These are phyloP conservation scores for Heliconius ethilla DNA, from an alignment of 2,888 invertebrate genomes.

Conservation along the genomic window DNA sequence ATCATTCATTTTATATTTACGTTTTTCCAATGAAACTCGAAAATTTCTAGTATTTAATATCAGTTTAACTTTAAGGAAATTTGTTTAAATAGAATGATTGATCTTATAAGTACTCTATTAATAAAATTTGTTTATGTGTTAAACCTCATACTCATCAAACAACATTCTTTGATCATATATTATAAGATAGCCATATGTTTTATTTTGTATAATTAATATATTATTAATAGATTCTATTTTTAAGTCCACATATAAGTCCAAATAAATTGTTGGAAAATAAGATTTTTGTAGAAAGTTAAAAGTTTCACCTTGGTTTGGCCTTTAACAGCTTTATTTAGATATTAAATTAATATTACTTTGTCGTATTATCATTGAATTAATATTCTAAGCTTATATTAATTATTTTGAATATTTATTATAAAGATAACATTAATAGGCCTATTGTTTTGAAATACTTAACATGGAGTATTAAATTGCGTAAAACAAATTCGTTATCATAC, in stretches of 20 bases:
- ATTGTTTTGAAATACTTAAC: background rate
- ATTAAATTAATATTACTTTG: too few species aligned
- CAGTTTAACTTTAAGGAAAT: slow-evolving; percentile 2
- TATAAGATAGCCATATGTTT: too few species aligned
- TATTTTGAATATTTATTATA: too few species aligned
- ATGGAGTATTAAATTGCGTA: background rate
- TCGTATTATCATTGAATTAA: too few species aligned
- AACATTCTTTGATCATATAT: background rate
- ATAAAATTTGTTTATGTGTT: background rate
- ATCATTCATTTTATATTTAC: background rate
- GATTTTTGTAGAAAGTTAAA: too few species aligned
- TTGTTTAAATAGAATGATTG: background rate
- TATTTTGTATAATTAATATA: too few species aligned
- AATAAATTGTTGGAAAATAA: too few species aligned
- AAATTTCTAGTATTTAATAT: slow-evolving; percentile 2
- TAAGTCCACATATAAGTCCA: too few species aligned
- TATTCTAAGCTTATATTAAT: too few species aligned
- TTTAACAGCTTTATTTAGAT: too few species aligned
- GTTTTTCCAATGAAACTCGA: background rate
- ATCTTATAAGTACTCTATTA: background rate
- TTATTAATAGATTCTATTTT: too few species aligned
- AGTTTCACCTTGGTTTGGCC: too few species aligned
- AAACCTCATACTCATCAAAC: slow-evolving; percentile 3
- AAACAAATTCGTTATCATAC: background rate
- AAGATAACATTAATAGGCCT: background rate